Base-by-base conservation (phyloP, 1,140 invertebrate species). In the Sinonovacula constricta region DNA sequence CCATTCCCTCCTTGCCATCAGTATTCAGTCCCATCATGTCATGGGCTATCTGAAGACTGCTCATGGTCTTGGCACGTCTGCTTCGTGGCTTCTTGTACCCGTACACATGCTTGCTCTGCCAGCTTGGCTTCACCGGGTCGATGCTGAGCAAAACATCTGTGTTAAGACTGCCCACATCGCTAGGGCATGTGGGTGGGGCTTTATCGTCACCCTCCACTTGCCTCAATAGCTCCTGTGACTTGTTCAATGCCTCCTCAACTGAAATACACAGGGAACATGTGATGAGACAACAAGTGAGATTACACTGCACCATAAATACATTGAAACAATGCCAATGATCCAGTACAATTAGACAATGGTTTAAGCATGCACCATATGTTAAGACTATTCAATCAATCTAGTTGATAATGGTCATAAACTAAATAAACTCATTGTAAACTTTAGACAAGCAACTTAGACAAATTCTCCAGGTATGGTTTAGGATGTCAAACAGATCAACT, bases 51-150 rank as follows among this genome's bases (percentile, higher is more conserved):
- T 78, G 75, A 15, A 78, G 26, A 59, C 75, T 78, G 26, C 75
- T 69, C 39, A 78, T n/a, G 14, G 75, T 78, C 24, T 78, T 78
- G n/a, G 75, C 60, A 22, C 75, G n/a, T n/a, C 75, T 2, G 24
- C 31, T 69, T 12, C 75, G 39, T 4, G 75, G 65, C 14, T 56
- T 24, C 30, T 69, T 68, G 31, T 78, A 78, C n/a, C 65, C 65
- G 49, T 49, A 78, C 39, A 78, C 57, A 31, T 78, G 75, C 26
- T 78, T 78, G 30, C 75, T 78, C 51, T 75, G 65, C 72, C 72
- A 75, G 28, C 39, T 10, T 33, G 72, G 72, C 24, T 51, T 7
- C 10, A 34, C 33, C 31, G 75, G 75, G 34, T 78, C 30, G 28
- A 78, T 78, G 10, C 62, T 67, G 3, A 78, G 51, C n/a, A 78